Conservation (phyloP, 2,888 invertebrate genomes). For the Metellina segmentata region DNA sequence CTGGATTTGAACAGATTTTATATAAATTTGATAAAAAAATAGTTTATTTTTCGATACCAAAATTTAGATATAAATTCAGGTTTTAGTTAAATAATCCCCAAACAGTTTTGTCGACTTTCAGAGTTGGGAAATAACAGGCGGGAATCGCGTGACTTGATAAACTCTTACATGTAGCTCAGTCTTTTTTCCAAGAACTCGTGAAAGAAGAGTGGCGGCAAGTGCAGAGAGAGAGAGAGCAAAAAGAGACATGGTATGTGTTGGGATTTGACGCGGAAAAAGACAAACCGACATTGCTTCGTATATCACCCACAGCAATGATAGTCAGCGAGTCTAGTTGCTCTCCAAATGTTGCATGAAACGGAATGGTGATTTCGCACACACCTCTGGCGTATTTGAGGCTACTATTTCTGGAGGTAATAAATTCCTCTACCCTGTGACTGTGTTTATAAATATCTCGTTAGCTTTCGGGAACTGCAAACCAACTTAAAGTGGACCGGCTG, state of each 20-base stretch:
- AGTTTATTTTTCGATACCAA: too few species aligned
- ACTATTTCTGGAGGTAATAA: slow-evolving; percentile 64
- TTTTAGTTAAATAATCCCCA: too few species aligned
- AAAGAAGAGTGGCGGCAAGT: neutral
- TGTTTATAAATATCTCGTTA: slow-evolving; percentile 54
- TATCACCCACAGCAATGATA: slow-evolving; percentile 27
- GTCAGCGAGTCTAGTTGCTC: slow-evolving; percentile 30
- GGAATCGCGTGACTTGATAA: neutral
- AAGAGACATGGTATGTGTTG: neutral
- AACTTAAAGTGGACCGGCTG: neutral
- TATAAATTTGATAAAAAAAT: too few species aligned
- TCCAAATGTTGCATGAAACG: slow-evolving; percentile 60
- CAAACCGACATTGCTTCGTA: slow-evolving; percentile 28
- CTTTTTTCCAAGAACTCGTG: neutral
- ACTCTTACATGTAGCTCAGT: neutral
- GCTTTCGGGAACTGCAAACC: slow-evolving; percentile 9
- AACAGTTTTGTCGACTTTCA: too few species aligned
- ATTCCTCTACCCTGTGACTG: slow-evolving; percentile 43
- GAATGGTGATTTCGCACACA: slow-evolving; percentile 62
- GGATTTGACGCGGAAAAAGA: slow-evolving; percentile 3
- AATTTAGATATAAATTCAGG: too few species aligned
- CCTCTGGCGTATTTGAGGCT: slow-evolving; percentile 34
- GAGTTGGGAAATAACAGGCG: too few species aligned
- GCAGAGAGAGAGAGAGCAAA: neutral
- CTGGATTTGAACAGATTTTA: too few species aligned